Percentiles rank a stretch among this genome's conserved stretches.
These are phyloP conservation scores for Trichonephila inaurata DNA, from an alignment of 1,140 invertebrate genomes.

Conservation along the genomic window DNA sequence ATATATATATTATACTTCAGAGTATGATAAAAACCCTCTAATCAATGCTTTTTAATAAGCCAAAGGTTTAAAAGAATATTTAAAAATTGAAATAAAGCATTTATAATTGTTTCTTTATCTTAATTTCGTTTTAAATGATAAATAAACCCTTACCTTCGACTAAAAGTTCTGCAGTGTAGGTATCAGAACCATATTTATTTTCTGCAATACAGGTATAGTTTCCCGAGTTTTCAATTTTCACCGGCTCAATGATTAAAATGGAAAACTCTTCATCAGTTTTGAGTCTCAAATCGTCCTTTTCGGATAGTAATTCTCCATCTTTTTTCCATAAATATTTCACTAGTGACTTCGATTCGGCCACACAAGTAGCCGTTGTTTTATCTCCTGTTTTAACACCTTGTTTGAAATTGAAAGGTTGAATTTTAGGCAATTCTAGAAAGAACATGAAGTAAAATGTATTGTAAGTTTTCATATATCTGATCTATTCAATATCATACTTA, in stretches of 20 bases:
- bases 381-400: conserved; percentile 25
- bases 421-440: conserved; percentile 37
- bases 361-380: conserved; percentile 25
- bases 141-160: conserved; percentile 63
- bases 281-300: neutral
- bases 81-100: no score
- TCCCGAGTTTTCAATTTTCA: conserved; percentile 75
- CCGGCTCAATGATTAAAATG: conserved; percentile 58
- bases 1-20: no score
- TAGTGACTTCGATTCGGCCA: conserved; percentile 34
- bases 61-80: no score
- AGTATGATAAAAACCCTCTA: no score
- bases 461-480: no score
- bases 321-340: conserved; percentile 53
- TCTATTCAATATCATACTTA: no score
- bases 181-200: conserved; percentile 77
- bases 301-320: conserved; percentile 47
- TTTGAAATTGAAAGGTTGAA: conserved; percentile 68
- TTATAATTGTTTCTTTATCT: no score
- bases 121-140: no score
- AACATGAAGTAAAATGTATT: neutral
- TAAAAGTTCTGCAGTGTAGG: conserved; percentile 68
- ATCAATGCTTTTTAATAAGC: no score
- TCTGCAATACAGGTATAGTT: conserved; percentile 79
- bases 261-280: conserved; percentile 69